These are phyloP conservation scores for Drosophila simulans DNA, from an alignment of 1,140 invertebrate species.

Conservation along the genomic window DNA sequence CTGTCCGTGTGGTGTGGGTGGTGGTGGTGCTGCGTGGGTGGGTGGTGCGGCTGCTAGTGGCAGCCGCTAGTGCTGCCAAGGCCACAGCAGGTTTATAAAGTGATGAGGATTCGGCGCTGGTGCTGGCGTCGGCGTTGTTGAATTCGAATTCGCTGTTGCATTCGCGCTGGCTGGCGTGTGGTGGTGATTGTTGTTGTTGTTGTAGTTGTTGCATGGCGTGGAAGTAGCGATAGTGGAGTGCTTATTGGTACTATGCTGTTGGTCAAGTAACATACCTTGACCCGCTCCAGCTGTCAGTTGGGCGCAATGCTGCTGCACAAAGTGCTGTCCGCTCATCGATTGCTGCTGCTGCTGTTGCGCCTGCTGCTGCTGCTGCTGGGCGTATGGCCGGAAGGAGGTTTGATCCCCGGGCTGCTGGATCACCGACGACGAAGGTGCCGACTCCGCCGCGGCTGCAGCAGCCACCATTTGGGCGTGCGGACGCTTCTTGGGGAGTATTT, in stretches of 20 bases:
- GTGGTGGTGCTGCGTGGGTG: slow-evolving; percentile 42
- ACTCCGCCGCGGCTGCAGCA: slow-evolving; percentile 72
- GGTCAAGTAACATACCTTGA: slow-evolving; percentile 85
- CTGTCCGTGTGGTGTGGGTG: slow-evolving; percentile 43
- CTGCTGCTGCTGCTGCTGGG: slow-evolving; percentile 73
- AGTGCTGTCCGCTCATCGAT: slow-evolving; percentile 61
- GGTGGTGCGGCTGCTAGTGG: slow-evolving; percentile 16
- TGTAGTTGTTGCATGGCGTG: slow-evolving; percentile 79
- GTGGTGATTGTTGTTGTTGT: slow-evolving; percentile 77
- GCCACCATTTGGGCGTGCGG: slow-evolving; percentile 82
- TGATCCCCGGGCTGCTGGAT: slow-evolving; percentile 78
- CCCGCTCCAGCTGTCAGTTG: slow-evolving; percentile 62
- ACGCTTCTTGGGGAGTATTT: slow-evolving; percentile 82
- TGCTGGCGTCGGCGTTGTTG: slow-evolving; percentile 53
- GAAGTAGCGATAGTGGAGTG: slow-evolving; percentile 77
- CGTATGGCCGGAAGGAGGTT: slow-evolving; percentile 80
- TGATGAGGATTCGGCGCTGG: slow-evolving; percentile 81
- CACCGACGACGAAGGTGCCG: slow-evolving; percentile 67
- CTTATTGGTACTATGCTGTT: slow-evolving; percentile 83
- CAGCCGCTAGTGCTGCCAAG: slow-evolving; percentile 74
- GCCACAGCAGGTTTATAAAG: slow-evolving; percentile 83
- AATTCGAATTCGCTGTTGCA: slow-evolving; percentile 42
- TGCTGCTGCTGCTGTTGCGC: slow-evolving; percentile 59
- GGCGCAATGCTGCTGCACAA: slow-evolving; percentile 76
- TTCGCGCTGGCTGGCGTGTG: slow-evolving; percentile 59